Evolutionary conservation across 2,888 invertebrate genomes (phyloP), one percentile per base, ranked within the genome.

Genomic region (Hirudinaria manillensis): DNA sequence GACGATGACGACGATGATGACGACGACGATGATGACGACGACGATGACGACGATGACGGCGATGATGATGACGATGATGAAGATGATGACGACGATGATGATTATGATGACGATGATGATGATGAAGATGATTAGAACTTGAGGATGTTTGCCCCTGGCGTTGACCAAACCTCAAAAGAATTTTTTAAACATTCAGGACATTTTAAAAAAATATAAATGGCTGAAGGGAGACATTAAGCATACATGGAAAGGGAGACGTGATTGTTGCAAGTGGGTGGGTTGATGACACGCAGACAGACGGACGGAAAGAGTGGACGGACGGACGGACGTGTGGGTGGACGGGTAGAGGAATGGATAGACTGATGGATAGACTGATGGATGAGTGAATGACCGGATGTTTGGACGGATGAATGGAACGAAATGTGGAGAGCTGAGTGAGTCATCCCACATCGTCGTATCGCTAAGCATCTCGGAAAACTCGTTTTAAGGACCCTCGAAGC

Each of bases 81-180:
- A 3, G 7, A 67, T 19, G 68, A n/a, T 68, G 68, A 68, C 7
- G 68, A 68, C 29, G 68, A 10, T 68, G 24, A 29, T n/a, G n/a
- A n/a, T 29, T n/a, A n/a, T 21, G 32, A 68, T 68, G 32, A 21
- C 19, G 32, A 68, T 68, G 32, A 68, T 68, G 32, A 68, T 68
- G 32, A 68, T 68, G 34, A 68, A 27, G 16, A 68, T 10, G 66
- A 65, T 65, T 10, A 65, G 13, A 27, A 65, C n/a, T n/a, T n/a
- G n/a, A n/a, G n/a, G 45, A 45, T 10, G 16, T 45, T 45, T 45
- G 45, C 45, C 45, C 16, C 13, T 16, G 45, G 45, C 16, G 45
- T 16, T 45, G 45, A 16, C 13, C 45, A 45, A 7, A 45, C 45
- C 45, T 45, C 16, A 45, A 45, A 45, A 16, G 45, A 45, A 45